Evolutionary conservation across 2,888 invertebrate species (phyloP), one percentile per base, ranked within the genome.

Genomic region (Hemicrepidius hirtus): DNA sequence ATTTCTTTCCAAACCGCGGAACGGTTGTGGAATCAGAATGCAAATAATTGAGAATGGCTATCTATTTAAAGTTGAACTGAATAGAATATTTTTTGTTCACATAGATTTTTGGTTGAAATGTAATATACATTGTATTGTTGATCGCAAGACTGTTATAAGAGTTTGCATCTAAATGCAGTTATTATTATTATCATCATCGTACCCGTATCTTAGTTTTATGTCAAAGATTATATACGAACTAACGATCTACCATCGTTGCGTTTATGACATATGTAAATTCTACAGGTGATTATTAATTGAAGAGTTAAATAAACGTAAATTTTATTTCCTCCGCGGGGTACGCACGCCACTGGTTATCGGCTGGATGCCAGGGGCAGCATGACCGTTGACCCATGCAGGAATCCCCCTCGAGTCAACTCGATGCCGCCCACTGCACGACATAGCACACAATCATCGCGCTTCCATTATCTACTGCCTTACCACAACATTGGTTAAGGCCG

Each of bases 301-400:
- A n/a, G 7, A 32, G 55, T 55, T 55, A 13, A 5, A 3, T 24
- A 3, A 24, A 24, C 24, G 24, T 2, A 24, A 24, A 35, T 35
- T 55, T 55, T 55, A 55, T 35, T n/a, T 55, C 28, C 12, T 12
- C n/a, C 13, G 35, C 12, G 28, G 37, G 10, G n/a, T 46, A 28
- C 16, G 69, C 60, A 69, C 75, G 73, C 74, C 75, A 77, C 74
- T 74, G 75, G 66, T 60, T 57, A 60, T 18, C 67, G 62, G 72
- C 73, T 68, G 72, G 78, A 71, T 76, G 75, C 75, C 74, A 64
- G 72, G 76, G 75, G 78, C 76, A 72, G 59, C 50, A 69, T 76
- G 77, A 78, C 75, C 75, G 67, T 76, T 78, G 78, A 78, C 77
- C 78, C 73, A 63, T 68, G 73, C 68, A 73, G 68, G 75, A 76